Evolutionary conservation across 2,888 invertebrate genomes (phyloP).

Genomic region (Rapana venosa): DNA sequence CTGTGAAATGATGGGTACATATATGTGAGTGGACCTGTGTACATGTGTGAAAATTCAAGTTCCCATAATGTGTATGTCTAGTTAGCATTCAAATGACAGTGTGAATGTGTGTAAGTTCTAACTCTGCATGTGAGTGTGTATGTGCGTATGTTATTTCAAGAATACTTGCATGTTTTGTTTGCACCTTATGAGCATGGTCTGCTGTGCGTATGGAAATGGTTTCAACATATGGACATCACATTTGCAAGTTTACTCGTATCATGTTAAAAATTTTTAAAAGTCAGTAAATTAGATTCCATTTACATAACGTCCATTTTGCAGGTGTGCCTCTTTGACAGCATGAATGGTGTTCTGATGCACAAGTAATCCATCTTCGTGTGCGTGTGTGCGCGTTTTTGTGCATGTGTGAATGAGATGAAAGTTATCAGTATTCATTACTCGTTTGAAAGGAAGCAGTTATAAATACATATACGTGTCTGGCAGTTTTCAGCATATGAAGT

Average conservation of each 20-base stretch:
- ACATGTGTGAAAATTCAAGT: neutral
- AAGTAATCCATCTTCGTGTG: neutral
- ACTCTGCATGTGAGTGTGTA: neutral
- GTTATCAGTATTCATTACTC: too few species aligned
- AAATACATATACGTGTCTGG: too few species aligned
- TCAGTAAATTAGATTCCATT: neutral
- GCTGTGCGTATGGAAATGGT: too few species aligned
- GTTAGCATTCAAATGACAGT: neutral
- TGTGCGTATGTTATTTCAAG: neutral
- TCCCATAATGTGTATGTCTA: too few species aligned
- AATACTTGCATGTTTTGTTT: neutral
- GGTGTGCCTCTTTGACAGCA: neutral
- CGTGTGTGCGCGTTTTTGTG: neutral
- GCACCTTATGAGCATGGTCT: neutral
- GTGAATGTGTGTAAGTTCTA: conserved; percentile 14
- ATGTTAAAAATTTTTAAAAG: neutral
- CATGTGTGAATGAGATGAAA: neutral
- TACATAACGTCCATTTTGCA: neutral
- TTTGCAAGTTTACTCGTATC: too few species aligned
- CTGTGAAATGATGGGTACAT: too few species aligned
- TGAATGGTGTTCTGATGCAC: too few species aligned
- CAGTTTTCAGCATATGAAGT: too few species aligned
- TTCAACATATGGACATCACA: too few species aligned
- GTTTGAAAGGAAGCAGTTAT: too few species aligned
- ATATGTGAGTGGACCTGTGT: neutral